Evolutionary conservation across 2,888 invertebrate species (phyloP).

Genomic region (Sphaerophoria rueppellii): DNA sequence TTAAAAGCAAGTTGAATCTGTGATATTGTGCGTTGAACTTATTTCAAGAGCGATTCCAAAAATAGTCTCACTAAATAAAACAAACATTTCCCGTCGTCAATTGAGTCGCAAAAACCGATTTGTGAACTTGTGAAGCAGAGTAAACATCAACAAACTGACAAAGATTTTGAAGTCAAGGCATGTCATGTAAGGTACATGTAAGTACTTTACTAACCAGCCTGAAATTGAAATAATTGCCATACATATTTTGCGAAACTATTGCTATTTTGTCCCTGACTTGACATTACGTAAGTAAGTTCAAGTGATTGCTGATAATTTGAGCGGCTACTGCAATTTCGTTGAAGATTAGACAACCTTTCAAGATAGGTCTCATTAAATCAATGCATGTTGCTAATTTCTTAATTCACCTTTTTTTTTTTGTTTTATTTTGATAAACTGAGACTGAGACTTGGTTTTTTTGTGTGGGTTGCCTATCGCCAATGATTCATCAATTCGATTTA

Average conservation of each 20-base stretch:
- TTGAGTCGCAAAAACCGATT: neutral
- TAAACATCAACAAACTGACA: neutral
- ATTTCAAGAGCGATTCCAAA: neutral
- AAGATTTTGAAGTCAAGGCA: constrained; percentile 14
- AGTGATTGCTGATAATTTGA: constrained; percentile 19
- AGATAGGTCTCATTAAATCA: too few relatives aligned
- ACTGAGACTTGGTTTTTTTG: too few relatives aligned
- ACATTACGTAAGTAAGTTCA: constrained; percentile 26
- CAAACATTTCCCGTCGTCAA: neutral
- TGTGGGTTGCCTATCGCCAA: too few relatives aligned
- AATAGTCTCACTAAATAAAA: neutral
- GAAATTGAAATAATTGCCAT: constrained; percentile 8
- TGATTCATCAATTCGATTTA: too few relatives aligned
- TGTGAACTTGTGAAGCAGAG: neutral
- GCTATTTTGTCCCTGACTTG: neutral
- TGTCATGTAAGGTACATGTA: constrained; percentile 15
- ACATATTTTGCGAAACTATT: constrained; percentile 1
- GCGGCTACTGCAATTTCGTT: constrained; percentile 1
- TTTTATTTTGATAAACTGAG: too few relatives aligned
- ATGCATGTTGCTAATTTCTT: too few relatives aligned
- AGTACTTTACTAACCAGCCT: neutral
- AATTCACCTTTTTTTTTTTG: too few relatives aligned
- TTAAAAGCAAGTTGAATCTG: too few relatives aligned
- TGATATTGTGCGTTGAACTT: too few relatives aligned
- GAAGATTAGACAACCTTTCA: too few relatives aligned